Evolutionary conservation across 2,113 vertebrate species (phyloP), one percentile per base, ranked within the genome.

Genomic region (Tetrax tetrax): DNA sequence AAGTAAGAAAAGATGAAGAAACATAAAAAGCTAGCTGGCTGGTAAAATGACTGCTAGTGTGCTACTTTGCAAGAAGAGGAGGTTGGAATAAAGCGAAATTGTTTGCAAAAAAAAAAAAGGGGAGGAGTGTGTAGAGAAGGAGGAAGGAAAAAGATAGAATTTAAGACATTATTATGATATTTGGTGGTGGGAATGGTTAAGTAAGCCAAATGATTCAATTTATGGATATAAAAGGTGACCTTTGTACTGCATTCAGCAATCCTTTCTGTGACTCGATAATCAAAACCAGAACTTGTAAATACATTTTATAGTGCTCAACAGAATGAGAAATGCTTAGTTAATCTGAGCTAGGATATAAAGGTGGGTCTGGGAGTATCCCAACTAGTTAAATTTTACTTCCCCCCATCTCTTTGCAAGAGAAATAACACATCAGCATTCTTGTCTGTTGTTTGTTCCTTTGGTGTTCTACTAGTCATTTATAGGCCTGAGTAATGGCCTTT

Each of bases 211-310:
- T 83, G 21, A 23, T 90, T 90, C 69, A 24, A 60, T 82, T 74
- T 43, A 50, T 0, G 35, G 69, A 60, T 81, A 43, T 77, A 60
- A 78, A 64, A 89, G 72, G 64, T 92, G 86, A 63, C 41, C 63
- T 95, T 77, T 66, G 71, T 64, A 83, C 71, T 89, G 25, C 83
- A 95, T 79, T 89, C 89, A 91, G 91, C 80, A 87, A 54, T 90
- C 72, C 31, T 51, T 84, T 48, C 83, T 84, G 72, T 48, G 87
- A 45, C 72, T 78, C 48, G 12, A n/a, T 91, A 95, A 92, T 95
- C 72, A 63, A 92, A 89, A 59, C 51, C 87, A 89, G 89, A 82
- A 47, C 38, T 37, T 43, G 56, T 18, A 10, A 87, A 71, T 54
- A 27, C 27, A 3, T 90, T 96, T 78, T 89, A 21, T 59, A 28